Conservation (phyloP, 2,888 invertebrate genomes). For the Hesperia comma region DNA sequence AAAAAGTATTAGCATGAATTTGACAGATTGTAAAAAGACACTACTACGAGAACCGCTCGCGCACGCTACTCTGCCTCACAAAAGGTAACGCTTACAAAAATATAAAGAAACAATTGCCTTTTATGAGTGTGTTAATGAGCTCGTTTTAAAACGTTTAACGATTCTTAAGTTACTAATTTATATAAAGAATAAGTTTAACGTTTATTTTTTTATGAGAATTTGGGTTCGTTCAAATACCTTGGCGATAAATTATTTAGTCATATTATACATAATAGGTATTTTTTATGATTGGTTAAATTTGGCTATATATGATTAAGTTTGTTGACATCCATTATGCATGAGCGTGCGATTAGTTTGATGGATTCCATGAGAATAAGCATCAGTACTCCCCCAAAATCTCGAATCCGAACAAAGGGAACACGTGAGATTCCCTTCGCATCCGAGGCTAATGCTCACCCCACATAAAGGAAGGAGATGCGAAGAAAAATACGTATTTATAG, state of each 20-base stretch:
- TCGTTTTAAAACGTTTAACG: slow-evolving; percentile 45
- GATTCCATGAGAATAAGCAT: slow-evolving; percentile 79
- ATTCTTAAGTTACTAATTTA: slow-evolving; percentile 32
- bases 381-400: slow-evolving; percentile 81
- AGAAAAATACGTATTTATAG: slow-evolving; percentile 85
- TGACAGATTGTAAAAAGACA: slow-evolving; percentile 62
- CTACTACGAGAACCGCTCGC: slow-evolving; percentile 64
- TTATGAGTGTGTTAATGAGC: slow-evolving; percentile 70
- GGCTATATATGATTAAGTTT: slow-evolving; percentile 51
- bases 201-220: background rate
- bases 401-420: slow-evolving; percentile 81
- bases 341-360: slow-evolving; percentile 81
- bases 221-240: too few relatives aligned
- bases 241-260: too few relatives aligned
- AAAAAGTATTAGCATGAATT: slow-evolving; percentile 70
- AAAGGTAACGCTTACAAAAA: slow-evolving; percentile 61
- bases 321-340: slow-evolving; percentile 79
- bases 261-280: background rate
- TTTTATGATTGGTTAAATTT: slow-evolving; percentile 11
- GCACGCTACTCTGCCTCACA: slow-evolving; percentile 66
- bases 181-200: background rate
- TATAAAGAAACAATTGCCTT: slow-evolving; percentile 78
- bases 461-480: slow-evolving; percentile 79
- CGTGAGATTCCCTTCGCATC: slow-evolving; percentile 77
- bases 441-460: slow-evolving; percentile 81